These are phyloP conservation scores for Anniella stebbinsi DNA, from an alignment of 2,797 vertebrate genomes.

Conservation along the genomic window DNA sequence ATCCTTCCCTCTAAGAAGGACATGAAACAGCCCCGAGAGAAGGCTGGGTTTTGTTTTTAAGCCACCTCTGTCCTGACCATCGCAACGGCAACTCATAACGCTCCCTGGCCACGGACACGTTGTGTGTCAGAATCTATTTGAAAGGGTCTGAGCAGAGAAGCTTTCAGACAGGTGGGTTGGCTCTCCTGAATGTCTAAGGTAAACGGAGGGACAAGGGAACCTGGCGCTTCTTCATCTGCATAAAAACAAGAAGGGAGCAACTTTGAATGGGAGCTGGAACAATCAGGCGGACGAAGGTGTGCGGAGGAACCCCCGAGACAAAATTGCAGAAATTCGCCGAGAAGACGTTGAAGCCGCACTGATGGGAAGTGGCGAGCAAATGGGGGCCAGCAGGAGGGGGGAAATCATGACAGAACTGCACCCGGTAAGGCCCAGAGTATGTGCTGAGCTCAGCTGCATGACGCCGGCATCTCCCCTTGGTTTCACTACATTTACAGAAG, in stretches of 20 bases:
- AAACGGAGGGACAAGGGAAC: not conserved
- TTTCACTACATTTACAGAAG: not conserved
- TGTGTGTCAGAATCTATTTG: not conserved
- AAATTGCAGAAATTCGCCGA: not conserved
- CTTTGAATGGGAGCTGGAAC: fast-evolving
- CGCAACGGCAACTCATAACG: not conserved
- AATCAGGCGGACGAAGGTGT: fast-evolving
- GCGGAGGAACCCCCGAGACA: not conserved
- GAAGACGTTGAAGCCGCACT: not conserved
- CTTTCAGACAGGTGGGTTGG: not conserved
- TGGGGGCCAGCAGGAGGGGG: not conserved
- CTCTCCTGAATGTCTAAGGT: not conserved
- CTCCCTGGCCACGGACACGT: not conserved
- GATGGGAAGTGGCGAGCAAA: not conserved
- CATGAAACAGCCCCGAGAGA: not conserved
- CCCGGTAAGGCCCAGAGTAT: not conserved
- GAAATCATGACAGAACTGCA: not conserved
- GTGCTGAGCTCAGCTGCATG: not conserved
- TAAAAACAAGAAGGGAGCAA: not conserved
- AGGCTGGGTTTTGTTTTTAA: slow-evolving; percentile 45
- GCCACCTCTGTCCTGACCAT: not conserved
- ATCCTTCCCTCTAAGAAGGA: not conserved
- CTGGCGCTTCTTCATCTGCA: fast-evolving
- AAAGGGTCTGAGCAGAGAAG: not conserved
- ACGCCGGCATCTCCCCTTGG: not conserved